A percentile compares a stretch with the other conserved stretches of the same genome.
phyloP scores from a whole-genome alignment of 1,140 invertebrate species.

The Archivesica marissinica region DNA sequence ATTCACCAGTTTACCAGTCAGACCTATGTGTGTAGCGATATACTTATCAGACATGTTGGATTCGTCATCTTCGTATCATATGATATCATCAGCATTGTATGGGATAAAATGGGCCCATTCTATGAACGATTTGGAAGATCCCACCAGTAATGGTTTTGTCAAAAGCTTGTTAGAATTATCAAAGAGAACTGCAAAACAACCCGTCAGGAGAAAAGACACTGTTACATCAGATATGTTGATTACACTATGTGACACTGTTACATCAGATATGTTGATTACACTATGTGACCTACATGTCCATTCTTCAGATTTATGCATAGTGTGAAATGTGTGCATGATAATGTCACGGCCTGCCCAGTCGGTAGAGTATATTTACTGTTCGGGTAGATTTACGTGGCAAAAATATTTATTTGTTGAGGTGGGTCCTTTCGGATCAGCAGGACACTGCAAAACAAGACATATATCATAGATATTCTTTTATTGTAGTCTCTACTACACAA shows the following conservation, averaged over 20 bases:
- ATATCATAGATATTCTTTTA: no score
- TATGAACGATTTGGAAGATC: conserved; percentile 14
- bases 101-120: conserved; percentile 30
- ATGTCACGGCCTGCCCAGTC: no score
- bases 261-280: not conserved
- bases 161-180: conserved; percentile 28
- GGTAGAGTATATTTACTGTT: no score
- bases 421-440: no score
- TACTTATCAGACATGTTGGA: conserved; percentile 19
- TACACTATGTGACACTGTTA: not conserved
- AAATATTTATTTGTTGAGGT: no score
- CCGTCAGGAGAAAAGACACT: conserved; percentile 32
- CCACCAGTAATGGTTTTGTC: conserved; percentile 31
- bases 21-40: not conserved
- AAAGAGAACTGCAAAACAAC: conserved; percentile 14
- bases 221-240: not conserved
- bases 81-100: not conserved
- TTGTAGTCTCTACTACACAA: no score
- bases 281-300: not conserved
- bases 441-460: no score
- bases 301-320: not conserved
- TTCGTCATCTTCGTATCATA: not conserved
- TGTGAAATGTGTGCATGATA: conserved; percentile 38
- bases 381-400: no score
- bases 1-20: not conserved